These are phyloP conservation scores for Ptycholaimellus sp. DNA, from an alignment of 2,888 invertebrate genomes.

Conservation along the genomic window DNA sequence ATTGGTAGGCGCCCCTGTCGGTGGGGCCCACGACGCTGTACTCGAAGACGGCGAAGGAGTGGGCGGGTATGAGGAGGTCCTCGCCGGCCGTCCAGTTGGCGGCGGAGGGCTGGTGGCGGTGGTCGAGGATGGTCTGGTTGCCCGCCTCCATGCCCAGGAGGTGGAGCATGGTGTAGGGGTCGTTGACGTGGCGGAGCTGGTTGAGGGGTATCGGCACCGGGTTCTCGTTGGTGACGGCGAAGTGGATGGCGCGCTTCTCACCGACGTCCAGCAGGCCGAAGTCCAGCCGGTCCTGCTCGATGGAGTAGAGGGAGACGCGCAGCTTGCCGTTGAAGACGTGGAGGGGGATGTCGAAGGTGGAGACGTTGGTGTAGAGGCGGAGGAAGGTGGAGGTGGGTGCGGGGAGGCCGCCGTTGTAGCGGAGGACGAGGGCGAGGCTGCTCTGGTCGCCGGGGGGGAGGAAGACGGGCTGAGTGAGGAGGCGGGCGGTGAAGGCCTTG, in stretches of 20 bases:
- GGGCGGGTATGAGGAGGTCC: constrained; percentile 14
- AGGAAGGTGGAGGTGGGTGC: constrained; percentile 13
- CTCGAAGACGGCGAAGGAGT: constrained; percentile 42
- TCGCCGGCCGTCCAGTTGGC: constrained; percentile 8
- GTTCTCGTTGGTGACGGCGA: constrained; percentile 49
- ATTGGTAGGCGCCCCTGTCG: constrained; percentile 17
- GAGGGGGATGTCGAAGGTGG: constrained; percentile 44
- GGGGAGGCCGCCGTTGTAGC: constrained; percentile 12
- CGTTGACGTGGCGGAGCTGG: constrained; percentile 11
- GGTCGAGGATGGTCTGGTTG: constrained; percentile 25
- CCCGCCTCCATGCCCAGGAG: constrained; percentile 28
- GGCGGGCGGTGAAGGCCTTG: constrained; percentile 13
- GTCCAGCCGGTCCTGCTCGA: constrained; percentile 27
- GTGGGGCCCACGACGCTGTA: constrained; percentile 44
- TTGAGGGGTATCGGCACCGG: constrained; percentile 44
- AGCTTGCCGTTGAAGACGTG: constrained; percentile 49
- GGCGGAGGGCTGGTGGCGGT: not conserved
- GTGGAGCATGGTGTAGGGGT: constrained; percentile 15
- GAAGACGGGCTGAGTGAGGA: not conserved
- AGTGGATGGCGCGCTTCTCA: constrained; percentile 41
- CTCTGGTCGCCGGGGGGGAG: constrained; percentile 13
- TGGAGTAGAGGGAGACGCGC: constrained; percentile 27
- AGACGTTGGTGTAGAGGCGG: constrained; percentile 47
- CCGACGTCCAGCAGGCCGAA: constrained; percentile 34
- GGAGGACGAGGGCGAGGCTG: constrained; percentile 15